Conservation (phyloP, 2,888 invertebrate species). For the Reticulitermes lucifugus region DNA sequence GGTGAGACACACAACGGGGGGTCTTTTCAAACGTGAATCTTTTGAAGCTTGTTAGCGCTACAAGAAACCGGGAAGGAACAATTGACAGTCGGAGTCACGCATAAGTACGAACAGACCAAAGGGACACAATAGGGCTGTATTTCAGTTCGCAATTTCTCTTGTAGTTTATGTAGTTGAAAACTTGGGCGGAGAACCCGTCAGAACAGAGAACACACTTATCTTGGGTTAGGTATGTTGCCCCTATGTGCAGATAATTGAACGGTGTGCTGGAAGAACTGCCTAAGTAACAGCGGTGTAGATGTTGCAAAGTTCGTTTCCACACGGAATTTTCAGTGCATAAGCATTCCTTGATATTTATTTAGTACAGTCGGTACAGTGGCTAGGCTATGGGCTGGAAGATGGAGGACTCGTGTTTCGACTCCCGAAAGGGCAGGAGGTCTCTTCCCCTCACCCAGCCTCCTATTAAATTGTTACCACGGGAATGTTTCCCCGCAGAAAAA, state of each 20-base stretch:
- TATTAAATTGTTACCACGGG: too few species aligned
- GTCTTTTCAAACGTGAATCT: constrained; percentile 8
- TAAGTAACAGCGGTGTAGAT: background rate
- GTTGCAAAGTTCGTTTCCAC: background rate
- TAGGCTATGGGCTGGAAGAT: too few species aligned
- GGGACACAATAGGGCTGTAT: constrained; percentile 2
- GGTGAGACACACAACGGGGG: constrained; percentile 12
- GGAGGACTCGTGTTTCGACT: too few species aligned
- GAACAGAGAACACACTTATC: constrained; percentile 23
- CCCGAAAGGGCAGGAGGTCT: too few species aligned
- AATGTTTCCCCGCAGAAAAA: too few species aligned
- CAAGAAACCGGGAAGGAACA: constrained; percentile 9
- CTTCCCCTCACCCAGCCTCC: too few species aligned
- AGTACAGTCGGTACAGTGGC: too few species aligned
- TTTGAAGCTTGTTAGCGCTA: constrained; percentile 28
- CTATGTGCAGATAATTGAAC: background rate
- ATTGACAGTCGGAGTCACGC: constrained; percentile 10
- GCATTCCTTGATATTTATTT: too few species aligned
- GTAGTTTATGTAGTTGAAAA: constrained; percentile 15
- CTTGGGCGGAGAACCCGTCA: background rate
- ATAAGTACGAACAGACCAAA: background rate
- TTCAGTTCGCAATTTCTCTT: background rate
- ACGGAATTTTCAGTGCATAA: too few species aligned
- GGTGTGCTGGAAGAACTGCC: background rate
- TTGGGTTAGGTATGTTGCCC: constrained; percentile 23